A percentile compares a stretch with the other conserved stretches of the same genome.
Evolutionary conservation across 1,140 invertebrate species (phyloP).

Genomic region (Centruroides sculpturatus): DNA sequence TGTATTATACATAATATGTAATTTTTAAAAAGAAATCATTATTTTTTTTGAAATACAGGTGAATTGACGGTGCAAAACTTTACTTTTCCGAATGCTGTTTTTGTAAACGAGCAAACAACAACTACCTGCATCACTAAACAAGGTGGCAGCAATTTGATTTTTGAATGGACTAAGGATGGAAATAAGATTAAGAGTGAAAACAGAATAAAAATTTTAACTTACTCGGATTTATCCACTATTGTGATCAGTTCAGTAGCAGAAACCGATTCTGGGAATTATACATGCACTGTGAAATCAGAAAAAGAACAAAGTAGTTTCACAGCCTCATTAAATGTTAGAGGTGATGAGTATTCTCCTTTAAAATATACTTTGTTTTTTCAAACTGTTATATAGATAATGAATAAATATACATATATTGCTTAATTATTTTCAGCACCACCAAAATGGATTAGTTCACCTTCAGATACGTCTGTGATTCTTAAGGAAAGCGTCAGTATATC

Average conservation of each 20-base stretch:
- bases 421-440: constrained; percentile 4
- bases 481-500: background rate
- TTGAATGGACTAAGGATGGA: constrained; percentile 31
- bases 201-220: background rate
- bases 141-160: constrained; percentile 3
- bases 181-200: constrained; percentile 21
- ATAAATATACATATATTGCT: too few relatives aligned
- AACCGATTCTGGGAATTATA: constrained; percentile 9
- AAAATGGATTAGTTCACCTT: constrained; percentile 4
- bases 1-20: too few relatives aligned
- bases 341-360: too few relatives aligned
- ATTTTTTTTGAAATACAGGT: too few relatives aligned
- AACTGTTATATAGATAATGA: too few relatives aligned
- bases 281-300: constrained; percentile 5
- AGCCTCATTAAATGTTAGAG: too few relatives aligned
- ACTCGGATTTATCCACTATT: constrained; percentile 6
- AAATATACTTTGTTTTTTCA: too few relatives aligned
- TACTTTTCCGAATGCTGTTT: too few relatives aligned
- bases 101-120: too few relatives aligned
- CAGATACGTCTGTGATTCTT: background rate
- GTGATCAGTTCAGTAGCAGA: constrained; percentile 6
- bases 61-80: too few relatives aligned
- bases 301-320: background rate
- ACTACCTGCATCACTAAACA: background rate
- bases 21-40: too few relatives aligned